Percentiles rank a stretch among this genome's conserved stretches.
Evolutionary conservation across 2,888 invertebrate species (phyloP).

Genomic region (Chrysotoxum bicinctum): DNA sequence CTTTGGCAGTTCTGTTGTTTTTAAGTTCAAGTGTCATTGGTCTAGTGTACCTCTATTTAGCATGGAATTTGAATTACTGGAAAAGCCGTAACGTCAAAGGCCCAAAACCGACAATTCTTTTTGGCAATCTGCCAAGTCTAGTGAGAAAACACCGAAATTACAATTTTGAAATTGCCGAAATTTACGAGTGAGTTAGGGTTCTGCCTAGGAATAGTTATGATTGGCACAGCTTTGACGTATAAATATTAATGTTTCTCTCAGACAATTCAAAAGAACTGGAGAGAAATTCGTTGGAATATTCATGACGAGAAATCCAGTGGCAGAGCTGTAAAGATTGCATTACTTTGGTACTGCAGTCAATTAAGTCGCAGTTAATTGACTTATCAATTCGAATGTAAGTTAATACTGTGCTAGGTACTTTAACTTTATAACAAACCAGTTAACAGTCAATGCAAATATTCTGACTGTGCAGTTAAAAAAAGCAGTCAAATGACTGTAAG

Average conservation of each 20-base stretch:
- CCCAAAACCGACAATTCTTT: slow-evolving; percentile 11
- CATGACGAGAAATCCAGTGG: slow-evolving; percentile 74
- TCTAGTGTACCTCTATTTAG: slow-evolving; percentile 18
- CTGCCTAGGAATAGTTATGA: too few species aligned
- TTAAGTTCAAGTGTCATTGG: neutral
- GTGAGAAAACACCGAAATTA: slow-evolving; percentile 15
- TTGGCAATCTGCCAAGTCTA: slow-evolving; percentile 37
- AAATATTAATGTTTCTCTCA: neutral
- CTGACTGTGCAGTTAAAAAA: too few species aligned
- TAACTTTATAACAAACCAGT: too few species aligned
- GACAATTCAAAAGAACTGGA: slow-evolving; percentile 27
- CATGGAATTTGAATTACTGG: slow-evolving; percentile 53
- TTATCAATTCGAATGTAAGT: too few species aligned
- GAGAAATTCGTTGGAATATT: slow-evolving; percentile 78
- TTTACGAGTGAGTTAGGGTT: slow-evolving; percentile 49
- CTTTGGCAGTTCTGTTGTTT: neutral
- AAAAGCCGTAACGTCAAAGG: slow-evolving; percentile 38
- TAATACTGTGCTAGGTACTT: too few species aligned
- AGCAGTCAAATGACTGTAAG: too few species aligned
- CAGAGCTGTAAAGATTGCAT: too few species aligned
- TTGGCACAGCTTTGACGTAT: too few species aligned
- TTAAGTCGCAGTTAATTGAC: too few species aligned
- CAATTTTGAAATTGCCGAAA: slow-evolving; percentile 29
- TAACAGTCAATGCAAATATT: too few species aligned
- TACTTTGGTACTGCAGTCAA: too few species aligned